Evolutionary conservation across 2,888 invertebrate species (phyloP).

Genomic region (Aphidoletes aphidimyza): DNA sequence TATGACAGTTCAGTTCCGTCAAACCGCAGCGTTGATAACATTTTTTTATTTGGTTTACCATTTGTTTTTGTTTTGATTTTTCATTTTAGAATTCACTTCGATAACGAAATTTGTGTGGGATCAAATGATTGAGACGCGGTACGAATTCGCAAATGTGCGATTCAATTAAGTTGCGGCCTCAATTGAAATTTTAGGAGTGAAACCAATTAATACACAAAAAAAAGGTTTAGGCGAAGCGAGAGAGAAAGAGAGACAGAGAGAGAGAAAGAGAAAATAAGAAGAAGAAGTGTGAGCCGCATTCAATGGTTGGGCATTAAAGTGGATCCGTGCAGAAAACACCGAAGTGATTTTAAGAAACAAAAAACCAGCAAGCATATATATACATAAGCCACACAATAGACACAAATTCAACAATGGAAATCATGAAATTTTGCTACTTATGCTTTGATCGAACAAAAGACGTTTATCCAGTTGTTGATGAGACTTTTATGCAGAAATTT

Average conservation of each 20-base stretch:
- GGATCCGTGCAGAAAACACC: background rate
- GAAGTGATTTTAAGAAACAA: background rate
- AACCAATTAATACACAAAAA: background rate
- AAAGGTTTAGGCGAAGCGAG: background rate
- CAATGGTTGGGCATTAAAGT: background rate
- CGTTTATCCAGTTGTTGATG: conserved; percentile 39
- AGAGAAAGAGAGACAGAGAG: background rate
- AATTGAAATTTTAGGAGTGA: background rate
- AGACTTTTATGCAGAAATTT: conserved; percentile 53
- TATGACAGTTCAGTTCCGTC: conserved; percentile 47
- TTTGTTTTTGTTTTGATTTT: conserved; percentile 54
- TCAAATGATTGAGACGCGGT: background rate
- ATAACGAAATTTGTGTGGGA: background rate
- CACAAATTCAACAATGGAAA: conserved; percentile 42
- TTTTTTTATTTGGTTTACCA: conserved; percentile 20
- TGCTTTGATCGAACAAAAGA: conserved; percentile 49
- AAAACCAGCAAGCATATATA: conserved; percentile 6
- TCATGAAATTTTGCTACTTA: conserved; percentile 52
- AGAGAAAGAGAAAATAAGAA: conserved; percentile 1
- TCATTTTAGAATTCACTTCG: conserved; percentile 36
- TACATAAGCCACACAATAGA: background rate
- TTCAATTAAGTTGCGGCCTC: background rate
- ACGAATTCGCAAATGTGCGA: background rate
- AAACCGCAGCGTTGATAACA: conserved; percentile 52
- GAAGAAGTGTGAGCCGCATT: background rate